Evolutionary conservation across 30 jellyfish, hydroid and myxozoan species (phyloP), one percentile per base, ranked within the genome.

Genomic region (Aurelia aurita): DNA sequence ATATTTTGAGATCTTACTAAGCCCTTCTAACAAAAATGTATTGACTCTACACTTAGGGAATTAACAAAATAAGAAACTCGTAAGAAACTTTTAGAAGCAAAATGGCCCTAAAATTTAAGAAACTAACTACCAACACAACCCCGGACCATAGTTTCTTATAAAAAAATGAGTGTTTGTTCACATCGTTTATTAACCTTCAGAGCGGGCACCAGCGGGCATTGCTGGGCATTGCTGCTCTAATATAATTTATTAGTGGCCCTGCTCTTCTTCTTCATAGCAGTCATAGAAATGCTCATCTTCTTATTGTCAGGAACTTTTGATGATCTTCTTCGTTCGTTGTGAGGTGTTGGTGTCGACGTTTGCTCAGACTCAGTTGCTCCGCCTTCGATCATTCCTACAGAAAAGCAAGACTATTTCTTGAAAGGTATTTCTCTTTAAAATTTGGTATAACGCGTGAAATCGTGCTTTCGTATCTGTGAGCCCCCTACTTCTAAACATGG

Each of bases 331-430:
- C 90, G 35, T 63, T 80, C 90, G 20, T 22, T 28, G 2, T 46
- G 77, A 8, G 32, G 1, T 6, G 45, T 6, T 10, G 12, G 68
- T 9, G 43, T 58, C 67, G 75, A 43, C 31, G 53, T 34, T 51
- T 80, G 83, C 35, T 80, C 83, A 22, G 14, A 60, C 14, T 21
- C 72, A 19, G 23, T 44, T 28, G 82, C 47, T 49, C 65, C 28
- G 11, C 90, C 90, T 49, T 80, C 90, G 31, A 80, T 80, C 25
- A 63, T 1, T 20, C 82, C 90, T 80, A 39, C 18, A 80, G 51
- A 1, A 47, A 80, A 45, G 49, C 53, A n/a, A n/a, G n/a, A n/a
- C n/a, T n/a, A n/a, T n/a, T n/a, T n/a, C n/a, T n/a, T n/a, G n/a
- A n/a, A n/a, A n/a, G n/a, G n/a, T n/a, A n/a, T n/a, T n/a, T n/a